A percentile compares a stretch with the other conserved stretches of the same genome.
Evolutionary conservation across 2,113 vertebrate genomes (phyloP).

Genomic region (Ginglymostoma cirratum): DNA sequence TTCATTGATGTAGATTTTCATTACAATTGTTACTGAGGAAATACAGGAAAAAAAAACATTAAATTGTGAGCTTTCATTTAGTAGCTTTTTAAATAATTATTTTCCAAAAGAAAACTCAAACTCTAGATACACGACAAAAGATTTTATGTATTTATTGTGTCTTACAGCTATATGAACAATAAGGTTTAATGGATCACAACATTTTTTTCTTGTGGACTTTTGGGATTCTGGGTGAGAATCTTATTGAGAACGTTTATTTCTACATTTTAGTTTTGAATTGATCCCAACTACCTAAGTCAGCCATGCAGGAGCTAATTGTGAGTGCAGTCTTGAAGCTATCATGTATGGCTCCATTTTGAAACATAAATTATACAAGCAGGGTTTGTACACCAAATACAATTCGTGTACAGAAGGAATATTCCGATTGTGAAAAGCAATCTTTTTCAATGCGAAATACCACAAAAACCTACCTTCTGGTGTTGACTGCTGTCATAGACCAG

Average conservation of each 20-base stretch:
- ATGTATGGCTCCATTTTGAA: not conserved
- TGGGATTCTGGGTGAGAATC: not conserved
- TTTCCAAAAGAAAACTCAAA: slow-evolving; percentile 14
- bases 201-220: not conserved
- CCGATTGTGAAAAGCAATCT: not conserved
- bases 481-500: not conserved
- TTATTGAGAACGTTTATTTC: not conserved
- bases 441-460: not conserved
- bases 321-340: not conserved
- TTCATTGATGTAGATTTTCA: slow-evolving; percentile 11
- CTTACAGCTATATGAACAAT: slow-evolving; percentile 6
- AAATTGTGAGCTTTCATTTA: not conserved
- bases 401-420: not conserved
- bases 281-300: not conserved
- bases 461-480: not conserved
- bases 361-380: not conserved
- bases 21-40: not conserved
- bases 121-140: not conserved
- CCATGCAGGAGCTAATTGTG: not conserved
- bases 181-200: not conserved
- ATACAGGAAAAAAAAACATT: not conserved
- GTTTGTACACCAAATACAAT: not conserved
- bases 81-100: not conserved
- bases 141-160: slow-evolving; percentile 19
- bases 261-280: not conserved